Percentiles rank a stretch among this genome's conserved stretches.
Conservation (phyloP, 2,113 vertebrate species). For the Mesoclemmys tuberculata region DNA sequence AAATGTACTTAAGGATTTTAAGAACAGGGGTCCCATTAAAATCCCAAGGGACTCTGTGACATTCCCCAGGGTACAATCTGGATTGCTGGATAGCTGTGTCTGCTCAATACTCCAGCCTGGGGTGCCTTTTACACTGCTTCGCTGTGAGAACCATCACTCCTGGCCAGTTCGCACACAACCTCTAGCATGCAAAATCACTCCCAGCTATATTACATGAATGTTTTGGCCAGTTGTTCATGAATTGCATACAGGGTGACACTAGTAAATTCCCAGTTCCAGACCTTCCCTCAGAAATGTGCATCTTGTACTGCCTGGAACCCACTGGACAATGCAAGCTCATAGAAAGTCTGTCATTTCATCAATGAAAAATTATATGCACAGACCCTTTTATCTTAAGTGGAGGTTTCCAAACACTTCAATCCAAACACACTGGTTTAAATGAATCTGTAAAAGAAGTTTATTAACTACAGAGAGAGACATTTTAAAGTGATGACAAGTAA, state of each 20-base stretch:
- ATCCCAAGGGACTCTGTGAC: background rate
- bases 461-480: background rate
- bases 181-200: background rate
- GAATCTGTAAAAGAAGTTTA: background rate
- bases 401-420: background rate
- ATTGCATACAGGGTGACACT: background rate
- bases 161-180: background rate
- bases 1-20: background rate
- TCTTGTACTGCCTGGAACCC: background rate
- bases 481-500: background rate
- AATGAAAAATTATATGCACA: background rate
- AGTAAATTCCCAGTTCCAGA: background rate
- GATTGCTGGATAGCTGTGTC: background rate
- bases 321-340: background rate
- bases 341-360: background rate
- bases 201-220: background rate
- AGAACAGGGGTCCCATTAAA: background rate
- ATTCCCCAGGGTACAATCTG: background rate
- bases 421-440: background rate
- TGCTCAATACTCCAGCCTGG: background rate
- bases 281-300: background rate
- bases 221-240: background rate
- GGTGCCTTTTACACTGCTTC: background rate
- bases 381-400: background rate
- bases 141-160: background rate